phyloP scores from a whole-genome alignment of 2,888 invertebrate species.

The Lepidocyrtinus sp. region DNA sequence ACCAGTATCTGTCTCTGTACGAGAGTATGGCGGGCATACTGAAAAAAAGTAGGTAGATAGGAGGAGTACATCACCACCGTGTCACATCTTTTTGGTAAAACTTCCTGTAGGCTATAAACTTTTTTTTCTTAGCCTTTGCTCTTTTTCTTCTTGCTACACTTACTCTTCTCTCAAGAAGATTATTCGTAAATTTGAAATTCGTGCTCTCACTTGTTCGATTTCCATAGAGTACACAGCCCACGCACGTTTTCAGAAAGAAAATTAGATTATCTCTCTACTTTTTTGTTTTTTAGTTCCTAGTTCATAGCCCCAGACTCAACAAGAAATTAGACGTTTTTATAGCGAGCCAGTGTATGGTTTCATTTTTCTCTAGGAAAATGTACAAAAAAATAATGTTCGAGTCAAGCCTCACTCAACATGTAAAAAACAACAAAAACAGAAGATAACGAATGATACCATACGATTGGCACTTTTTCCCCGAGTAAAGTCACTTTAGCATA shows the following conservation, averaged over 20 bases:
- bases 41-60: not conserved
- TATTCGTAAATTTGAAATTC: too few relatives aligned
- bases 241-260: constrained; percentile 56
- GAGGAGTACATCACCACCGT: constrained; percentile 34
- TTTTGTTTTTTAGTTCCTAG: constrained; percentile 49
- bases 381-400: too few relatives aligned
- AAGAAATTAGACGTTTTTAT: constrained; percentile 6
- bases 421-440: not conserved
- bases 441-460: not conserved
- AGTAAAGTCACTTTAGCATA: not conserved
- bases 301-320: not conserved
- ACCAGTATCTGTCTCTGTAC: not conserved
- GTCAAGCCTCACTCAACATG: too few relatives aligned
- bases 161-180: constrained; percentile 24
- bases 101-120: constrained; percentile 58
- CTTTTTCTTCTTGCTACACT: not conserved
- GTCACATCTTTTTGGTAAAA: constrained; percentile 54
- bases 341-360: constrained; percentile 30
- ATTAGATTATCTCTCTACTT: constrained; percentile 54
- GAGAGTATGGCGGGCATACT: too few relatives aligned
- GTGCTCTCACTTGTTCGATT: constrained; percentile 60
- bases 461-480: not conserved
- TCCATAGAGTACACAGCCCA: constrained; percentile 49
- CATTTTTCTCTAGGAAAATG: constrained; percentile 12
- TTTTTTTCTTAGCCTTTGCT: constrained; percentile 15